These are phyloP conservation scores for Chrysolina americana DNA, from an alignment of 2,888 invertebrate genomes.

Conservation along the genomic window DNA sequence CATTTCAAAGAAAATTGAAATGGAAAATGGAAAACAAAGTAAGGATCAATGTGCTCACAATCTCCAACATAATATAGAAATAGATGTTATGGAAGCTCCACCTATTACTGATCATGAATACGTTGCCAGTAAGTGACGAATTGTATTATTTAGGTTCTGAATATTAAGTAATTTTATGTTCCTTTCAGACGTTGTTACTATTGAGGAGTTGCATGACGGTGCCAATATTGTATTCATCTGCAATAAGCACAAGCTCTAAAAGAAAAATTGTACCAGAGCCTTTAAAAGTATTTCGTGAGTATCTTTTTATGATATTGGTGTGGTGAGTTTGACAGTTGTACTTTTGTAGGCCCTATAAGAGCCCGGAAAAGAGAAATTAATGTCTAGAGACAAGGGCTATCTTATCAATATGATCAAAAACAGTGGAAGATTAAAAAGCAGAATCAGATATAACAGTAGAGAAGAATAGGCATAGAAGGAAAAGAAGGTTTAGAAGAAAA, in stretches of 20 bases:
- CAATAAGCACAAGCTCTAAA: background rate
- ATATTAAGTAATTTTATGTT: background rate
- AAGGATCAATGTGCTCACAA: background rate
- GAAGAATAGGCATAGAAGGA: slow-evolving; percentile 15
- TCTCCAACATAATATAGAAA: background rate
- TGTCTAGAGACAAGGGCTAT: slow-evolving; percentile 18
- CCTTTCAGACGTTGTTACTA: background rate
- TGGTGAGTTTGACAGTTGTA: background rate
- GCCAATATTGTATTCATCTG: background rate
- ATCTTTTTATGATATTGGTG: background rate
- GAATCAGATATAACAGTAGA: slow-evolving; percentile 5
- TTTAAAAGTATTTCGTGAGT: background rate
- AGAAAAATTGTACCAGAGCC: background rate
- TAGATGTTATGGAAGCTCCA: background rate
- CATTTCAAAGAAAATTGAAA: background rate
- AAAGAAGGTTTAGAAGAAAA: background rate
- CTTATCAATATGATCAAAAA: slow-evolving; percentile 19
- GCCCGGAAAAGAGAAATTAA: slow-evolving; percentile 15
- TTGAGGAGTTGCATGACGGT: background rate
- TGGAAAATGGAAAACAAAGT: background rate
- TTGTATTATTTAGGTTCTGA: background rate
- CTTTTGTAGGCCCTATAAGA: slow-evolving; percentile 15
- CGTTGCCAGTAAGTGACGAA: background rate
- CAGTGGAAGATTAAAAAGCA: slow-evolving; percentile 14
- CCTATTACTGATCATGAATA: background rate